Evolutionary conservation across 1,140 invertebrate genomes (phyloP), one percentile per base, ranked within the genome.

Genomic region (Drosophila trapezifrons): DNA sequence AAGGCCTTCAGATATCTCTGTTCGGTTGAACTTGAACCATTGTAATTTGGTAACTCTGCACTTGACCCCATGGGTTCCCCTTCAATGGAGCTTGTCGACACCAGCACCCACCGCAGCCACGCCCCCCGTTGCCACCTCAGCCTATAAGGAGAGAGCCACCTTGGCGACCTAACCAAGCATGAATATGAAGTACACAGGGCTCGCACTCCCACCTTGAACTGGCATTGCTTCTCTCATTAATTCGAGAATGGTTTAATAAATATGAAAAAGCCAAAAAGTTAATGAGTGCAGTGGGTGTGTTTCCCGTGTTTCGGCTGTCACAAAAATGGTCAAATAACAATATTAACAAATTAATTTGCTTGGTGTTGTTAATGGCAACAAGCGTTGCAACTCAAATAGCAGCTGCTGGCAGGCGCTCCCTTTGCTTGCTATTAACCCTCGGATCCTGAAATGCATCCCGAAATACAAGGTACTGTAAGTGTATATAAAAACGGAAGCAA

Each of bases 31-130:
- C 63, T 71, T 71, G 38, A 70, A 67, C 49, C 47, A 9, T 4
- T 13, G 5, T 6, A 43, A 43, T 38, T 40, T 25, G 46, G 18
- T 40, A 27, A 32, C n/a, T 42, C 6, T 67, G 60, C 73, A 76
- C 73, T 76, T 76, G 73, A 76, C 73, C 73, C 62, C 62, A 15
- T 9, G 20, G 40, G 46, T 43, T 76, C 46, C 62, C 35, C 54
- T 75, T 66, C 73, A 76, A 76, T 76, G 60, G 60, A 76, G 73
- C 72, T 42, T 72, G 47, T 72, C 70, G 57, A 32, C 27, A 32
- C 55, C 45, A 18, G 49, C 69, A 49, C 70, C 52, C 60, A 40
- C 65, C 52, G 59, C n/a, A n/a, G 59, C 59, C 59, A 62, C 59
- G 47, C 46, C 59, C 22, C 63, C 46, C 20, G n/a, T 27, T 9